Evolutionary conservation across 2,797 vertebrate genomes (phyloP), one percentile per base, ranked within the genome.

Genomic region (Tarsius wallacei): DNA sequence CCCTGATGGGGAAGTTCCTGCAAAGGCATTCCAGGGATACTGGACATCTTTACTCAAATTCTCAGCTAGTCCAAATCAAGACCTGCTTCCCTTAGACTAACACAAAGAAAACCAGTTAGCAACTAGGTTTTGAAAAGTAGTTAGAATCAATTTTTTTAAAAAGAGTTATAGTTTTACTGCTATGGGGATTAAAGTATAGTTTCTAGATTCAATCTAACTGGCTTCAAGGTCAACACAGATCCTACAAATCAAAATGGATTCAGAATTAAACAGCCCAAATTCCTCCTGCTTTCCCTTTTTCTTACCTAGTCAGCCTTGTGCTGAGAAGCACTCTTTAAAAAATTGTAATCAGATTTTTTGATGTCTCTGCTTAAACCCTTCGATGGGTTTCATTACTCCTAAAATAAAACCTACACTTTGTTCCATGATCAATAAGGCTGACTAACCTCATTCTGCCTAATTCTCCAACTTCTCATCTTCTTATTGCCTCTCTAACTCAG

Each of bases 311-410:
- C 31, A 59, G 47, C 10, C 26, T 91, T 64, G 21, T 49, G 22
- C 3, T 91, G 36, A 86, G 22, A 53, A 71, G 5, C 64, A 49
- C 2, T 71, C 55, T 93, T 26, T 64, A 13, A 53, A 96, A 93
- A 91, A 94, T 82, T 33, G 16, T 93, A 95, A 92, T 96, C 68
- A 85, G 13, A 59, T 73, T 13, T 12, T 81, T 96, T 90, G 73
- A 89, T 87, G 94, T 83, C 22, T 14, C 15, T 47, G 28, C 7
- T 71, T 91, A 93, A 94, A 86, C 5, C 15, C 53, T 82, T 95
- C 26, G 78, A 2, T 86, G 26, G 19, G 4, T 74, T 94, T 83
- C 70, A 74, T 59, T 64, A 61, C 78, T 86, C 59, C 87, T 55
- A 68, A 93, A 91, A 78, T 57, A 88, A 87, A 88, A 68, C 36